Evolutionary conservation across 2,888 invertebrate species (phyloP), one percentile per base, ranked within the genome.

Genomic region (Noctuana brunneofusca): DNA sequence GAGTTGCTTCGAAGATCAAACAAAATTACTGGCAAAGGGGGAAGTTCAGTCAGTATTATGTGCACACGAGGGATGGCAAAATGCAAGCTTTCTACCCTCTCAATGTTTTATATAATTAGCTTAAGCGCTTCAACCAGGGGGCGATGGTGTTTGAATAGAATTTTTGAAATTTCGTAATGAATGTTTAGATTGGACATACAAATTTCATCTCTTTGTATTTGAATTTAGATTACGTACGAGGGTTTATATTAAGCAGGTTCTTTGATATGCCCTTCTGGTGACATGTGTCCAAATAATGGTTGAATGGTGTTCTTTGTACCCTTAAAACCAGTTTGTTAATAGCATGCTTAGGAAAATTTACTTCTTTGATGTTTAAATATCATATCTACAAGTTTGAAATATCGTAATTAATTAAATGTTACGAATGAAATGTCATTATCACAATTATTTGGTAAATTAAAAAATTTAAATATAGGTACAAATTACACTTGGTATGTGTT

Each of bases 71-170:
- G 83, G 80, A 77, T 74, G 69, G 75, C 77, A 76, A 76, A 82
- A 78, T 80, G 75, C 80, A 79, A 78, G 79, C 81, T 77, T 77
- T 78, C 76, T 80, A 69, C 79, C 71, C 69, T 67, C 66, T 75
- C 81, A 79, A 83, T 86, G 86, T 87, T 89, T 83, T 84, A 86
- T 86, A 80, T 88, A 89, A 91, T 91, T 90, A 90, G 87, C 86
- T 84, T 85, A 89, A 89, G 88, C 86, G 83, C 83, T 85, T 89
- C 86, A 86, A 83, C 79, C 72, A 48, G 81, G 86, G 88, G 79
- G 71, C 65, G 67, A 70, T 66, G 67, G 66, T 73, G 71, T 80
- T 78, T 76, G 77, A 76, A 79, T 74, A 75, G 78, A 80, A 77
- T 81, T 87, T 86, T 82, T 76, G 69, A 79, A 80, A 82, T 82